Evolutionary conservation across 2,888 invertebrate species (phyloP), one percentile per base, ranked within the genome.

Genomic region (Asteroscopus sphinx): DNA sequence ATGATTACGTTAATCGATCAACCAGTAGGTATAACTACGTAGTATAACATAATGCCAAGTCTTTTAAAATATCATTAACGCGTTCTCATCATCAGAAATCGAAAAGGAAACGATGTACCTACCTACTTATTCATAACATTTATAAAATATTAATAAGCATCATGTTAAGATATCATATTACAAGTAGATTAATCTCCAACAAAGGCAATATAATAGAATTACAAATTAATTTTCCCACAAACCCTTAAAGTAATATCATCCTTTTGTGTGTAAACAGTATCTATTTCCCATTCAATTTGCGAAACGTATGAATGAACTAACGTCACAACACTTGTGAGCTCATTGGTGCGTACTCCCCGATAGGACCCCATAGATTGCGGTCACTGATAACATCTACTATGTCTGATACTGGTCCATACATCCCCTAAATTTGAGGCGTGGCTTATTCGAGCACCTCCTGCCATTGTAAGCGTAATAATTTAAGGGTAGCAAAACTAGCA

Each of bases 161-260:
- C 62, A 61, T 28, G 47, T 44, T 51, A 49, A 66, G 58, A 63
- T 77, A 85, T 85, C 83, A 69, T 53, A 70, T 84, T 81, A 81
- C 84, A 78, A 62, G 63, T 63, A 66, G 59, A 79, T 79, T 76
- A 78, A 73, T 62, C 57, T 66, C 41, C 48, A 79, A 86, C 82
- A 87, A 83, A 49, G 33, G 76, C 58, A 78, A 77, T 67, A 80
- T 71, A 83, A 87, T 90, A 86, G 80, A 80, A 86, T 89, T 87
- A 90, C 91, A 89, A 91, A 92, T 93, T 92, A 93, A 92, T 93
- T 87, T 93, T 93, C 93, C 88, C 94, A 94, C 93, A 93, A 89
- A 86, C 89, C 90, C 89, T 89, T 93, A 93, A 91, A 91, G 89
- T 93, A 91, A 93, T 94, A 92, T 89, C 85, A 88, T 88, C 79